Percentiles rank a stretch among this genome's conserved stretches.
These are phyloP conservation scores for Paramormyrops kingsleyae DNA, from an alignment of 2,113 vertebrate species.

Conservation along the genomic window DNA sequence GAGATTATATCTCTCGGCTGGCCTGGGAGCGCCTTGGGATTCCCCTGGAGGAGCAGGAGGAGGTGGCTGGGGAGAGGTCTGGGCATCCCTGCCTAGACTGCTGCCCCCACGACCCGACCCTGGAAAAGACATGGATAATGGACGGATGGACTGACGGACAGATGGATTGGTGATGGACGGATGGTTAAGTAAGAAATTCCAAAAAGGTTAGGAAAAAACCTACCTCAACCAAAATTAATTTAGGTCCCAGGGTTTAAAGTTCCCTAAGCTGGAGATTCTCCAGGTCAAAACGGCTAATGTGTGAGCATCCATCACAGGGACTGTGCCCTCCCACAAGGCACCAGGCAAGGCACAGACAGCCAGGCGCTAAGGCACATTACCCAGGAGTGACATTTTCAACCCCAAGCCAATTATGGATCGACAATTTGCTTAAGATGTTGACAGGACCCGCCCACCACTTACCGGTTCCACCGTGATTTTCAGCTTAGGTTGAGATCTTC, in stretches of 20 bases:
- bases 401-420: background rate
- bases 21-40: background rate
- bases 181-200: conserved; percentile 15
- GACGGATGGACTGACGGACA: background rate
- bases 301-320: background rate
- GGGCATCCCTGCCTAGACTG: background rate
- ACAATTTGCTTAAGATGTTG: conserved; percentile 1
- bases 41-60: background rate
- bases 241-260: conserved; percentile 18
- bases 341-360: background rate
- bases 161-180: background rate
- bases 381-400: background rate
- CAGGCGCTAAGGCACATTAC: background rate
- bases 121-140: background rate
- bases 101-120: background rate
- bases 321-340: background rate
- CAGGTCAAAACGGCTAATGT: conserved; percentile 6
- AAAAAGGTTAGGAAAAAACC: background rate
- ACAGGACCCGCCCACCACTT: background rate
- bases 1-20: background rate
- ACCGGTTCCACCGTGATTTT: background rate
- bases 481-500: background rate
- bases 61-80: background rate
- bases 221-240: background rate
- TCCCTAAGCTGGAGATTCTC: conserved; percentile 8